These are phyloP conservation scores for Amblyjoppa fuscipennis DNA, from an alignment of 2,888 invertebrate genomes.

Conservation along the genomic window DNA sequence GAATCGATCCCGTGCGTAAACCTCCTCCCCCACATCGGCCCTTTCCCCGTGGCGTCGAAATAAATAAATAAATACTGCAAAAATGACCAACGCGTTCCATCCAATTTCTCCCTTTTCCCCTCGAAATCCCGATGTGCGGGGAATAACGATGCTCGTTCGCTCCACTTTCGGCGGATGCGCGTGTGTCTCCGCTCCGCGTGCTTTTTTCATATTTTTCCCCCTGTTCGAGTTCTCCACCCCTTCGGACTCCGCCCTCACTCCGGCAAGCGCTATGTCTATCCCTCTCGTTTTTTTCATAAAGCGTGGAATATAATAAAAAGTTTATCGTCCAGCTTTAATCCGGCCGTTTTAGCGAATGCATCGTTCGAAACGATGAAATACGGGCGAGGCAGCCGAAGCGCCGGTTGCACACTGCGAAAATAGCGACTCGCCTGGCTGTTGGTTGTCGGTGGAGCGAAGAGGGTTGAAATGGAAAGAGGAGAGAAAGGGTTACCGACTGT, in stretches of 20 bases:
- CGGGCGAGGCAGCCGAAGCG: conserved; percentile 62
- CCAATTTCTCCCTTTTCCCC: conserved; percentile 34
- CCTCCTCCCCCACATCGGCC: conserved; percentile 31
- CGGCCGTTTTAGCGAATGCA: conserved; percentile 77
- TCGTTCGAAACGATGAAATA: conserved; percentile 79
- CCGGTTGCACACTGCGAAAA: conserved; percentile 65
- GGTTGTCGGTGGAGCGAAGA: conserved; percentile 5
- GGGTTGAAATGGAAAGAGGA: conserved; percentile 30
- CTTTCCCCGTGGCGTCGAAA: conserved; percentile 57
- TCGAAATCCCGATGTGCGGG: conserved; percentile 53
- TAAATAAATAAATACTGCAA: conserved; percentile 67
- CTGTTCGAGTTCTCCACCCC: conserved; percentile 43
- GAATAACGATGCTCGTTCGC: conserved; percentile 69
- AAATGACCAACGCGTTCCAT: conserved; percentile 65
- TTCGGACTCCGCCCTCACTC: conserved; percentile 50
- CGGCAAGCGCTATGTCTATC: conserved; percentile 37
- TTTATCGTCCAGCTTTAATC: conserved; percentile 81
- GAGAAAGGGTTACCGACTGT: conserved; percentile 28
- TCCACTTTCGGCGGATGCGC: conserved; percentile 63
- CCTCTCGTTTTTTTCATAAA: conserved; percentile 66
- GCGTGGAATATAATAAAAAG: conserved; percentile 80
- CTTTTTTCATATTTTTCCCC: conserved; percentile 32
- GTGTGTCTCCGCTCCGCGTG: conserved; percentile 23
- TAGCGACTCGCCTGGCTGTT: conserved; percentile 58
- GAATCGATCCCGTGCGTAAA: conserved; percentile 59